phyloP scores from a whole-genome alignment of 1,140 invertebrate genomes.

The Drosophila jambulina region DNA sequence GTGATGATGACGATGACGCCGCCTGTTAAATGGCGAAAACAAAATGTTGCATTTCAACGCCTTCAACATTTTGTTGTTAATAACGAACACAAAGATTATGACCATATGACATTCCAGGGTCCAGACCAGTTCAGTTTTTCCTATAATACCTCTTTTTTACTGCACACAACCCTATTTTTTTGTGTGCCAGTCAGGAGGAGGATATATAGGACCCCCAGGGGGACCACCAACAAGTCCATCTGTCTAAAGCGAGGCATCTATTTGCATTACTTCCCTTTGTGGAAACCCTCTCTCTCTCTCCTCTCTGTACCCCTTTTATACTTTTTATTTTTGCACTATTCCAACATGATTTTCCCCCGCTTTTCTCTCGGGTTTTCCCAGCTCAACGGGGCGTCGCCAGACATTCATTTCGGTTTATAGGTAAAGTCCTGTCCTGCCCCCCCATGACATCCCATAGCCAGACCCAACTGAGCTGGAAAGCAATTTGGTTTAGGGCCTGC shows the following conservation, averaged over 20 bases:
- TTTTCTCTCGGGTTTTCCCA: conserved; percentile 4
- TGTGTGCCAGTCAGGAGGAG: conserved; percentile 28
- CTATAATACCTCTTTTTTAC: conserved; percentile 4
- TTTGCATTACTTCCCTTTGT: conserved; percentile 61
- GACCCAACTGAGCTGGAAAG: conserved; percentile 51
- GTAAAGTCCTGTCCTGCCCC: conserved; percentile 13
- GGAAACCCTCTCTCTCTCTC: neutral
- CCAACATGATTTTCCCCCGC: neutral
- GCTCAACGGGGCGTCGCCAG: conserved; percentile 27
- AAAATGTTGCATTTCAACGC: conserved; percentile 14
- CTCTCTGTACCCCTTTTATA: neutral
- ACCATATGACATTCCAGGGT: conserved; percentile 17
- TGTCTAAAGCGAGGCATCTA: conserved; percentile 50
- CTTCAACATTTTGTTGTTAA: conserved; percentile 18
- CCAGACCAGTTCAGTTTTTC: neutral
- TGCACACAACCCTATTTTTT: neutral
- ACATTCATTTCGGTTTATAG: conserved; percentile 79
- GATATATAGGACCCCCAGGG: conserved; percentile 4
- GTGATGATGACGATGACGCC: neutral
- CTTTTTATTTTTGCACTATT: neutral
- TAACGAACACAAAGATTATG: neutral
- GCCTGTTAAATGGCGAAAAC: neutral
- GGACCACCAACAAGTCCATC: conserved; percentile 34
- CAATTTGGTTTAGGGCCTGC: conserved; percentile 64
- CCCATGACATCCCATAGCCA: neutral